Evolutionary conservation across 2,888 invertebrate genomes (phyloP).

Genomic region (Oxystoma pomonae): DNA sequence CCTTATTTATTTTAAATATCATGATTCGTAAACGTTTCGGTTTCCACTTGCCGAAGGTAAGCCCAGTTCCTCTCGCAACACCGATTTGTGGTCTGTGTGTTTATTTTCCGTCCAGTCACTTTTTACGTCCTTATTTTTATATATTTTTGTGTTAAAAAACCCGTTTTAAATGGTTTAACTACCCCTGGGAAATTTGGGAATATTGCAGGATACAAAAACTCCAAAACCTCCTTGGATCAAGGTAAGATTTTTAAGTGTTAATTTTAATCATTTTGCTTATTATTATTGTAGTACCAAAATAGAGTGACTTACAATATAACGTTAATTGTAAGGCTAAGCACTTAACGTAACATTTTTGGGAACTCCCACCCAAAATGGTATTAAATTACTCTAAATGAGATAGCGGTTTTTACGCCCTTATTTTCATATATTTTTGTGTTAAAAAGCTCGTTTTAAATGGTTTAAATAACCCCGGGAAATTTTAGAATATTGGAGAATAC

Average conservation of each 20-base stretch:
- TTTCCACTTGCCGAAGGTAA: neutral
- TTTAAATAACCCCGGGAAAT: neutral
- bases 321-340: too few species aligned
- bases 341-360: too few species aligned
- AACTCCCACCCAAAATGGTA: neutral
- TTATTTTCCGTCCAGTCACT: neutral
- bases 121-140: neutral
- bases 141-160: neutral
- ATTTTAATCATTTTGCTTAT: too few species aligned
- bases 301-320: too few species aligned
- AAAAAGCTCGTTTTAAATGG: neutral
- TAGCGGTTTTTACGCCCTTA: neutral
- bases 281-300: too few species aligned
- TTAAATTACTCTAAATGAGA: neutral
- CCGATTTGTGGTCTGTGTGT: neutral
- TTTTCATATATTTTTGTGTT: neutral
- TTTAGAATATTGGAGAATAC: neutral
- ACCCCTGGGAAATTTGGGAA: neutral
- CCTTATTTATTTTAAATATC: too few species aligned
- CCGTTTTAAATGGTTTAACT: neutral
- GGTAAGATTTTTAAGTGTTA: neutral
- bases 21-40: neutral
- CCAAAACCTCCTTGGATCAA: neutral
- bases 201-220: neutral
- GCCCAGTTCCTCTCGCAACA: neutral